Base-by-base conservation (phyloP, 2,888 invertebrate species). In the Aquatica leii region DNA sequence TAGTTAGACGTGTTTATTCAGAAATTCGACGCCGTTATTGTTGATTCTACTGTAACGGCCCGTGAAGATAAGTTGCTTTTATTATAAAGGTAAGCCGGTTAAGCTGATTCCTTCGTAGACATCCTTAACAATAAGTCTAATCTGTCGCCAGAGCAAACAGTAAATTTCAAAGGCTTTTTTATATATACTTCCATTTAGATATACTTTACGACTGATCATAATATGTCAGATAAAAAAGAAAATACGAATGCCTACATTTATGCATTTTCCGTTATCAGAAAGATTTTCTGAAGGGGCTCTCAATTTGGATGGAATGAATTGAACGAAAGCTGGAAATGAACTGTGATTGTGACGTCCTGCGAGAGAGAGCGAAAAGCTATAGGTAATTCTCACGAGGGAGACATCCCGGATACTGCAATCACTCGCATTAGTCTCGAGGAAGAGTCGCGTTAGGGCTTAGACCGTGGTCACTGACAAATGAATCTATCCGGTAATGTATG, bases 321-420 rank as follows among this genome's bases (percentile, higher is more conserved):
- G 71, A 70, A 71, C 71, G 71, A 75, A 74, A 72, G 73, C 73
- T 76, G 76, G 74, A 75, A 76, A 76, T 76, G 76, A 76, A 69
- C 73, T 65, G 75, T 76, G 75, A 76, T 76, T 76, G 75, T 73
- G 62, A 65, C 61, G 61, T 65, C 65, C 65, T 65, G 76, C 71
- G 69, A 66, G 68, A 70, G 69, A 60, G 66, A 69, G 71, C 63
- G 69, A 69, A 71, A 69, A 64, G 64, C 59, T 64, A 62, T 59
- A 59, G 68, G 65, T 64, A 67, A 70, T 74, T 73, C 74, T 69
- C 75, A 73, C 69, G 74, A 68, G 72, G 73, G 73, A 74, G 71
- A 77, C 78, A 79, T 80, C 80, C 80, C 80, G 80, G 80, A 80
- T 78, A 78, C 76, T 76, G 76, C 77, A 80, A 80, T 80, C 78